These are phyloP conservation scores for Cardiocondyla obscurior DNA, from an alignment of 1,140 invertebrate genomes.

Conservation along the genomic window DNA sequence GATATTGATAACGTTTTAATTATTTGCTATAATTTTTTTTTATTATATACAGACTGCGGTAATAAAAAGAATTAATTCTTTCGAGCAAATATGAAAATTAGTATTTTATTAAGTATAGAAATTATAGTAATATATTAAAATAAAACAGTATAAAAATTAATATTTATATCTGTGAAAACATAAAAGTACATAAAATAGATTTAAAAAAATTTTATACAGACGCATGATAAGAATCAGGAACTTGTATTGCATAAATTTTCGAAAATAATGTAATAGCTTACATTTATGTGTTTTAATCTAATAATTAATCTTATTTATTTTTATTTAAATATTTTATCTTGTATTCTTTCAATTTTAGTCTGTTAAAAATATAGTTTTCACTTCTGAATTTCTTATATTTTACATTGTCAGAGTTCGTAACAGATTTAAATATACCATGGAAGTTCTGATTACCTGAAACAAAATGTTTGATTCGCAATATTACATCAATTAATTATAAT, in stretches of 20 bases:
- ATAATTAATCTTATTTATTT: neutral
- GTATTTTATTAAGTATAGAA: neutral
- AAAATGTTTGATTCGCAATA: neutral
- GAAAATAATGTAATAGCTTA: neutral
- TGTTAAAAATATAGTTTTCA: constrained; percentile 25
- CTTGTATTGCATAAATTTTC: too few relatives aligned
- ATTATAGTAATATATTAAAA: neutral
- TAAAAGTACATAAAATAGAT: too few relatives aligned
- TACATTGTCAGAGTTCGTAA: constrained; percentile 7
- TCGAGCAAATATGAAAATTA: neutral
- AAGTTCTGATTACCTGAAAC: constrained; percentile 58
- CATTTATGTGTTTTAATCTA: neutral
- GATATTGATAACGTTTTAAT: neutral
- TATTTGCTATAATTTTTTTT: neutral
- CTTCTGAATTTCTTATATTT: neutral
- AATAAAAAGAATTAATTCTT: neutral
- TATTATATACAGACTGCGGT: neutral
- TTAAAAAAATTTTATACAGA: too few relatives aligned
- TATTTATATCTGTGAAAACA: too few relatives aligned
- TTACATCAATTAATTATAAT: neutral
- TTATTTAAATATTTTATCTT: too few relatives aligned
- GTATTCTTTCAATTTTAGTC: neutral
- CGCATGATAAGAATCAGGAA: too few relatives aligned
- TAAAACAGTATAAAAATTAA: too few relatives aligned
- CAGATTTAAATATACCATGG: constrained; percentile 62